Percentiles rank a stretch among this genome's conserved stretches.
Conservation (phyloP, 1,140 invertebrate species). For the Matsumurasca onukii region DNA sequence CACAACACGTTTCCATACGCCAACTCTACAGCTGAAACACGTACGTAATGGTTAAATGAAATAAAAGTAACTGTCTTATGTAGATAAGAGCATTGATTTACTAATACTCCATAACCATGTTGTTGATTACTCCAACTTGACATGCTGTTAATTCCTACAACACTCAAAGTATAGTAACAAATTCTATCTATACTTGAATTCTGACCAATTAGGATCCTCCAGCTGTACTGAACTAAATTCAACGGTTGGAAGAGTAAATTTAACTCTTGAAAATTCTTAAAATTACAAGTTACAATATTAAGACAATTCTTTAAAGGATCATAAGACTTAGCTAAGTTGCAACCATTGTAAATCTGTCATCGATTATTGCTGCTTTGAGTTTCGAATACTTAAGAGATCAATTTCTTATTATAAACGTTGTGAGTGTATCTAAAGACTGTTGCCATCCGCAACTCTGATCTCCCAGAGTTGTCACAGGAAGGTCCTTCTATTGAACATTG, state of each 20-base stretch:
- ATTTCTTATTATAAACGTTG: too few relatives aligned
- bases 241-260: not conserved
- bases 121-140: not conserved
- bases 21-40: slow-evolving; percentile 69
- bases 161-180: not conserved
- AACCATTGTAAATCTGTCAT: not conserved
- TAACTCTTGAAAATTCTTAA: not conserved
- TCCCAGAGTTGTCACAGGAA: too few relatives aligned
- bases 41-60: not conserved
- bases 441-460: too few relatives aligned
- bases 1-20: slow-evolving; percentile 90
- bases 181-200: not conserved
- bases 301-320: not conserved
- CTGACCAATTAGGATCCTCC: not conserved
- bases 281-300: not conserved
- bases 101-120: not conserved
- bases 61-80: not conserved
- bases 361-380: too few relatives aligned
- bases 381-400: too few relatives aligned
- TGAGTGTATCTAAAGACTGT: too few relatives aligned
- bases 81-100: not conserved
- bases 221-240: not conserved
- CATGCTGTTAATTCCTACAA: not conserved
- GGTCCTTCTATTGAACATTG: too few relatives aligned
- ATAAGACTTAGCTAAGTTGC: not conserved